A percentile compares a stretch with the other conserved stretches of the same genome.
phyloP scores from a whole-genome alignment of 53 echinoderm and acorn worm genomes.

The Crossaster papposus region DNA sequence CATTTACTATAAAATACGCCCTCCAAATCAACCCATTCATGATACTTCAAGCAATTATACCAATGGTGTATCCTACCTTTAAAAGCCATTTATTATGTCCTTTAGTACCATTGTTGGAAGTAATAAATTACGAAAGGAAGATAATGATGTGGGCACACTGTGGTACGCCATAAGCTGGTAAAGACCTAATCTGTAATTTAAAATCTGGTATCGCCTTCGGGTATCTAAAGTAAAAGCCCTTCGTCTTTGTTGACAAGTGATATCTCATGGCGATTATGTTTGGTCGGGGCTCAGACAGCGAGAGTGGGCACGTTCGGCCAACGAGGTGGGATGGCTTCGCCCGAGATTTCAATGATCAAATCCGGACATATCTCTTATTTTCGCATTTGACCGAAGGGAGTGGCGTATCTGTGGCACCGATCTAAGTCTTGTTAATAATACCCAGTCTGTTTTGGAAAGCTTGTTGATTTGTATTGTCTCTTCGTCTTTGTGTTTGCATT shows the following conservation, averaged over 20 bases:
- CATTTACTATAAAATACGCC: too few species aligned
- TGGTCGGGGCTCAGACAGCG: not conserved
- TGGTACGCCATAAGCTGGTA: not conserved
- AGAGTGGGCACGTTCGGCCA: not conserved
- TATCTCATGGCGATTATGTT: slow-evolving; percentile 10
- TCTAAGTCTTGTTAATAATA: not conserved
- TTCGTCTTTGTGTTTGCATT: not conserved
- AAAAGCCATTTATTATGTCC: too few species aligned
- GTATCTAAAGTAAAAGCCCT: not conserved
- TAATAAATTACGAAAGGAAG: not conserved
- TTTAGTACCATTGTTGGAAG: not conserved
- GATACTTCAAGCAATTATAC: too few species aligned
- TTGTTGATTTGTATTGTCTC: not conserved
- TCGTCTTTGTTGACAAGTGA: not conserved
- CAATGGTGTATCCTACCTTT: too few species aligned
- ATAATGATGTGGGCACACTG: not conserved
- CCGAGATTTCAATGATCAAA: not conserved
- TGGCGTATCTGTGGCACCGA: not conserved
- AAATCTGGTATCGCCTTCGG: slow-evolving; percentile 1
- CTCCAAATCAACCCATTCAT: too few species aligned
- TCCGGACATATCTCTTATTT: not conserved
- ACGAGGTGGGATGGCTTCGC: not conserved
- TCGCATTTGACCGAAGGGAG: not conserved
- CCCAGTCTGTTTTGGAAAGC: not conserved
- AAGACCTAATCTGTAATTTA: not conserved